These are phyloP conservation scores for Sialis lutaria DNA, from an alignment of 2,888 invertebrate genomes.

Conservation along the genomic window DNA sequence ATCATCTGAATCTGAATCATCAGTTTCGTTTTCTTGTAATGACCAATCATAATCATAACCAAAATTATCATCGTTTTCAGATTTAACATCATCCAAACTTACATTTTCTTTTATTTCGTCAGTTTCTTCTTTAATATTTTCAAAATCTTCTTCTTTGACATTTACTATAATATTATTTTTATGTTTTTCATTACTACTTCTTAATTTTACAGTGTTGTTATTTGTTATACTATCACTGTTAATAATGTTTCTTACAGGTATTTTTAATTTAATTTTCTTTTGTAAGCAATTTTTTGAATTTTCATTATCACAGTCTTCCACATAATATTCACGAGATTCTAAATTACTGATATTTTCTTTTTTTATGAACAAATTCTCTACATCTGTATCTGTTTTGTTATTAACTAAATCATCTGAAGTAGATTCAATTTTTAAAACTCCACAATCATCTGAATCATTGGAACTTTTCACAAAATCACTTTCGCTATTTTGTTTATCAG, in stretches of 20 bases:
- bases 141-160: neutral
- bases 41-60: neutral
- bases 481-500: too few relatives aligned
- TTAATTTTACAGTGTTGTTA: neutral
- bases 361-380: too few relatives aligned
- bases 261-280: constrained; percentile 11
- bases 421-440: too few relatives aligned
- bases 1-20: too few relatives aligned
- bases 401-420: too few relatives aligned
- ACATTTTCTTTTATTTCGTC: constrained; percentile 6
- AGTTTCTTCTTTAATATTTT: constrained; percentile 7
- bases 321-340: too few relatives aligned
- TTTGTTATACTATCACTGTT: neutral
- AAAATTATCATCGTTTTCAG: constrained; percentile 2
- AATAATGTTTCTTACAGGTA: constrained; percentile 1
- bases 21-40: too few relatives aligned
- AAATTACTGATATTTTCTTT: too few relatives aligned
- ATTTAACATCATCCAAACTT: neutral
- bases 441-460: constrained; percentile 4
- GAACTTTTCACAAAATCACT: neutral
- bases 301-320: too few relatives aligned
- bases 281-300: constrained; percentile 12
- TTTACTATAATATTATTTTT: too few relatives aligned
- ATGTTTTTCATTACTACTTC: too few relatives aligned
- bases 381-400: too few relatives aligned